A percentile compares a stretch with the other conserved stretches of the same genome.
Conservation (phyloP, 2,797 vertebrate genomes). For the Artibeus lituratus region DNA sequence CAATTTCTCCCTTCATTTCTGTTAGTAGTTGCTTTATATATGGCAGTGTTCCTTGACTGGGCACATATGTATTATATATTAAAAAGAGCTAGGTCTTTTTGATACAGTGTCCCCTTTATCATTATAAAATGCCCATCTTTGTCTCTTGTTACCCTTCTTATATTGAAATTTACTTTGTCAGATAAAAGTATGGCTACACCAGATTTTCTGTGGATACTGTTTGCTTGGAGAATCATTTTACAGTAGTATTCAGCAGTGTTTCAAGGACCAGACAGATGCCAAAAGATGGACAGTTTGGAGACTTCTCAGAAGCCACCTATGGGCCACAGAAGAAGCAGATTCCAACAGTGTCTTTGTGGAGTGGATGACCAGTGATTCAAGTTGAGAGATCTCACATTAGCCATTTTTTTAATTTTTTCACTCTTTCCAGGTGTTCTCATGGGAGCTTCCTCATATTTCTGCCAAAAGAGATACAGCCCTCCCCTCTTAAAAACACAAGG, state of each 20-base stretch:
- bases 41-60: background rate
- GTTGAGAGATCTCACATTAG: background rate
- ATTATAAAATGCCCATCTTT: background rate
- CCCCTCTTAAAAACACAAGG: background rate
- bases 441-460: background rate
- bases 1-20: background rate
- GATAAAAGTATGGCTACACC: background rate
- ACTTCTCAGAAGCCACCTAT: background rate
- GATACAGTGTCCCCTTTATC: background rate
- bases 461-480: background rate
- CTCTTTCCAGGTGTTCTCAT: background rate
- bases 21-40: background rate
- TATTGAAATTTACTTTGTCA: background rate
- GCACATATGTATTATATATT: background rate
- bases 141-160: background rate
- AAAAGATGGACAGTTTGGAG: background rate
- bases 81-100: background rate
- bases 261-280: background rate
- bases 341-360: background rate
- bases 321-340: background rate
- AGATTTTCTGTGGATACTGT: background rate
- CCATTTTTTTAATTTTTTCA: background rate
- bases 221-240: background rate
- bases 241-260: background rate
- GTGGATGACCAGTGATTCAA: background rate